Evolutionary conservation across 1,140 invertebrate species (phyloP).

Genomic region (Musca vetustissima): DNA sequence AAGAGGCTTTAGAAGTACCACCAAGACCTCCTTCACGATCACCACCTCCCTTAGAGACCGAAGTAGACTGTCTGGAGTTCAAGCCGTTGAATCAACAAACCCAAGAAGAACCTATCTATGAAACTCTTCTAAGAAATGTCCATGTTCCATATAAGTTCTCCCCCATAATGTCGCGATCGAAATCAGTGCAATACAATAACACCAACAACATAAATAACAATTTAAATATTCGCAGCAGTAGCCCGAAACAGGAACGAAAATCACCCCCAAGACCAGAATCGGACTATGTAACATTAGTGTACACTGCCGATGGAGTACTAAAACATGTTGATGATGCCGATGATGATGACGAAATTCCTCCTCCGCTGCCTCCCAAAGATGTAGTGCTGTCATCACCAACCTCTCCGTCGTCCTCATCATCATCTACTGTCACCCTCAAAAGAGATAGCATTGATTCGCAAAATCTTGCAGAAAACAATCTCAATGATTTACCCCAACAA

Average conservation of each 20-base stretch:
- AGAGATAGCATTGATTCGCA: conserved; percentile 6
- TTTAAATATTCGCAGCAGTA: too few relatives aligned
- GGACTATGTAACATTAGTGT: conserved; percentile 54
- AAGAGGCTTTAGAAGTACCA: conserved; percentile 29
- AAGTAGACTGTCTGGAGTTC: conserved; percentile 11
- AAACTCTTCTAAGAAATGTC: conserved; percentile 50
- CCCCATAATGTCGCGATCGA: conserved; percentile 42
- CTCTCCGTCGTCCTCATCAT: conserved; percentile 29
- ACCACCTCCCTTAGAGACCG: conserved; percentile 44
- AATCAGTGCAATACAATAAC: conserved; percentile 40
- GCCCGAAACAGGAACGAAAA: conserved; percentile 26
- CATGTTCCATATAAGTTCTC: conserved; percentile 55
- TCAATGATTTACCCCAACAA: not conserved
- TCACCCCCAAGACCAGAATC: conserved; percentile 42
- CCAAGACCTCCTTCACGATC: conserved; percentile 40
- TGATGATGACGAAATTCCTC: conserved; percentile 31
- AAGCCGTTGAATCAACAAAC: not conserved
- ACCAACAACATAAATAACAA: conserved; percentile 15
- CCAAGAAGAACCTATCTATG: conserved; percentile 48
- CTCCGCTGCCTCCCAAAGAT: not conserved
- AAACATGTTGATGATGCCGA: conserved; percentile 40
- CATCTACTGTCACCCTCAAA: conserved; percentile 18
- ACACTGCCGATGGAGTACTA: conserved; percentile 43
- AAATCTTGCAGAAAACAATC: conserved; percentile 4
- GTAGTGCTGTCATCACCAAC: not conserved